Evolutionary conservation across 2,113 vertebrate genomes (phyloP).

Genomic region (Desmodus rotundus): DNA sequence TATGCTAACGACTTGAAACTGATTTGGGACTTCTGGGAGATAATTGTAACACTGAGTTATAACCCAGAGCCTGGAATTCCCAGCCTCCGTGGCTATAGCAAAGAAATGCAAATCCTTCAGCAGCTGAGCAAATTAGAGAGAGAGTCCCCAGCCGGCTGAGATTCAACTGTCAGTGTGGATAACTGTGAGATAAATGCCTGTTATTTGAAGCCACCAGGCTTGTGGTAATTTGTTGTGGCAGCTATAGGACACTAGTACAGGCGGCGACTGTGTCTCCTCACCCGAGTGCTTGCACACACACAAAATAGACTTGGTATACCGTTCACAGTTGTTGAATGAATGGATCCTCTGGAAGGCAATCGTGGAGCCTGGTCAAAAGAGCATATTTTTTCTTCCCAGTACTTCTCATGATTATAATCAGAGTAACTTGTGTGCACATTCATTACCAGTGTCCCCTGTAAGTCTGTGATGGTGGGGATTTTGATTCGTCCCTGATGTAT

Average conservation of each 20-base stretch:
- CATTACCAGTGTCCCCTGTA: not conserved
- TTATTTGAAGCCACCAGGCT: not conserved
- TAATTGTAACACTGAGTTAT: not conserved
- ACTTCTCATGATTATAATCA: not conserved
- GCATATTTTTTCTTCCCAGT: not conserved
- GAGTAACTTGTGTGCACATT: not conserved
- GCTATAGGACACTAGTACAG: not conserved
- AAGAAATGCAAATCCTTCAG: not conserved
- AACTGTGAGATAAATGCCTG: not conserved
- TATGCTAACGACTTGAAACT: not conserved
- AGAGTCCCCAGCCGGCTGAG: not conserved
- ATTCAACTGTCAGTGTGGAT: not conserved
- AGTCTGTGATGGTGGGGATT: not conserved
- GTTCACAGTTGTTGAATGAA: not conserved
- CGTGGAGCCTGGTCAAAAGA: not conserved
- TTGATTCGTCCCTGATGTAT: not conserved
- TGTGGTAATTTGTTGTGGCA: not conserved
- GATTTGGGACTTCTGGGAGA: not conserved
- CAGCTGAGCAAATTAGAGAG: not conserved
- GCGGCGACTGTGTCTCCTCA: not conserved
- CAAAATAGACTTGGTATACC: not conserved
- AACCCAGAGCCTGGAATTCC: not conserved
- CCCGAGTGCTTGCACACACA: not conserved
- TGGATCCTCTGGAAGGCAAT: not conserved
- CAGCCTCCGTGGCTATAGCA: not conserved